These are phyloP conservation scores for Aplodontia rufa DNA, from an alignment of 2,113 vertebrate species.

Conservation along the genomic window DNA sequence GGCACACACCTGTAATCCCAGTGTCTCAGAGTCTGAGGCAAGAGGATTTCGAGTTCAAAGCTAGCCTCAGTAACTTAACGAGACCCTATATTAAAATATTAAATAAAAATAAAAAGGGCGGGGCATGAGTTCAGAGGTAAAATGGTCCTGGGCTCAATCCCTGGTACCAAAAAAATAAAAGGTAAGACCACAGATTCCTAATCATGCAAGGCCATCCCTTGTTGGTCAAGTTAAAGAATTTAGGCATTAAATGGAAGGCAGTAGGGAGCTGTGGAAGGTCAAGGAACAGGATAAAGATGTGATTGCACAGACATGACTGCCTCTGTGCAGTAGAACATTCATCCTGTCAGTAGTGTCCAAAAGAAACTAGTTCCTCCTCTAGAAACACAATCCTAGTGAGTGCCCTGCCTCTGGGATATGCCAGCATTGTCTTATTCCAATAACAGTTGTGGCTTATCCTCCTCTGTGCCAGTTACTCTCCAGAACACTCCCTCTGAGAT, in stretches of 20 bases:
- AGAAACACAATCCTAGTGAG: background rate
- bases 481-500: background rate
- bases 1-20: background rate
- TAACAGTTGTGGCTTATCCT: background rate
- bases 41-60: background rate
- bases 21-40: background rate
- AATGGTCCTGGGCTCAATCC: background rate
- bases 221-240: background rate
- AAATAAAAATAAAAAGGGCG: background rate
- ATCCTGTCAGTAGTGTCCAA: background rate
- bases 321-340: background rate
- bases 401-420: background rate
- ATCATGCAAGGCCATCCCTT: background rate
- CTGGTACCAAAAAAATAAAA: background rate
- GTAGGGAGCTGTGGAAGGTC: background rate
- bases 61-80: background rate
- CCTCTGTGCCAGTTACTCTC: background rate
- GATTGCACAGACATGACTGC: background rate
- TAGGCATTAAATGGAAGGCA: background rate
- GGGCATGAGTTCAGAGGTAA: background rate
- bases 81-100: background rate
- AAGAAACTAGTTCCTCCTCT: background rate
- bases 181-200: background rate
- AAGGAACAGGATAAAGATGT: background rate
- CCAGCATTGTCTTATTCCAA: background rate